A percentile compares a stretch with the other conserved stretches of the same genome.
Evolutionary conservation across 2,888 invertebrate genomes (phyloP).

Genomic region (Dasysyrphus albostriatus): DNA sequence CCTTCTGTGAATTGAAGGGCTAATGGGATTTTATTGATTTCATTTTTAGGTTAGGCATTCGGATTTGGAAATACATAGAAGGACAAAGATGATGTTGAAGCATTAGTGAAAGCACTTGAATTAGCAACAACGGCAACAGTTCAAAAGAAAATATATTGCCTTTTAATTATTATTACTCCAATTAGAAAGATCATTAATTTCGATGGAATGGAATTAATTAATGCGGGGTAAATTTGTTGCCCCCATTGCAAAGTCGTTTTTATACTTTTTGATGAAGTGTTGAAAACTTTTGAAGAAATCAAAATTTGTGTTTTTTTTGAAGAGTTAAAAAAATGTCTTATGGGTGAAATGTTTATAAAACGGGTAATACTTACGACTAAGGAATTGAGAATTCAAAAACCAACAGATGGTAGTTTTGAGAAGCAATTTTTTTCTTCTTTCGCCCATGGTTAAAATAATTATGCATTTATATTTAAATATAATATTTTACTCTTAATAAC

Average conservation of each 20-base stretch:
- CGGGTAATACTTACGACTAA: no score
- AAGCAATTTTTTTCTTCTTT: no score
- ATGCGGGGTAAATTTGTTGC: background rate
- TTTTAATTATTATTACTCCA: slow-evolving; percentile 17
- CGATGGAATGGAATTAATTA: background rate
- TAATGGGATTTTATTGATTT: slow-evolving; percentile 56
- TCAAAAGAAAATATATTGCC: slow-evolving; percentile 8
- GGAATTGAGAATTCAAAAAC: no score
- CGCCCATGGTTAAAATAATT: no score
- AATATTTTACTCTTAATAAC: no score
- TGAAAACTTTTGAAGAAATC: background rate
- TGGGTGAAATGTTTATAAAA: no score
- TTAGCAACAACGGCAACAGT: background rate
- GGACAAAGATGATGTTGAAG: background rate
- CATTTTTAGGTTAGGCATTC: background rate
- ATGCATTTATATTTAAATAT: no score
- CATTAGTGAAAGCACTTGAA: background rate
- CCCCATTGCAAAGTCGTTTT: background rate
- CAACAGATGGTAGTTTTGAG: no score
- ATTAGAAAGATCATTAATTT: slow-evolving; percentile 8
- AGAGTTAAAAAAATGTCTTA: no score
- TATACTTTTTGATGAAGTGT: slow-evolving; percentile 9
- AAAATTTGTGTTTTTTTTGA: no score
- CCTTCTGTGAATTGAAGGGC: slow-evolving; percentile 14
- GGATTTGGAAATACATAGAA: slow-evolving; percentile 30